These are phyloP conservation scores for Eulemur mongoz DNA, from an alignment of 2,797 vertebrate genomes.

Conservation along the genomic window DNA sequence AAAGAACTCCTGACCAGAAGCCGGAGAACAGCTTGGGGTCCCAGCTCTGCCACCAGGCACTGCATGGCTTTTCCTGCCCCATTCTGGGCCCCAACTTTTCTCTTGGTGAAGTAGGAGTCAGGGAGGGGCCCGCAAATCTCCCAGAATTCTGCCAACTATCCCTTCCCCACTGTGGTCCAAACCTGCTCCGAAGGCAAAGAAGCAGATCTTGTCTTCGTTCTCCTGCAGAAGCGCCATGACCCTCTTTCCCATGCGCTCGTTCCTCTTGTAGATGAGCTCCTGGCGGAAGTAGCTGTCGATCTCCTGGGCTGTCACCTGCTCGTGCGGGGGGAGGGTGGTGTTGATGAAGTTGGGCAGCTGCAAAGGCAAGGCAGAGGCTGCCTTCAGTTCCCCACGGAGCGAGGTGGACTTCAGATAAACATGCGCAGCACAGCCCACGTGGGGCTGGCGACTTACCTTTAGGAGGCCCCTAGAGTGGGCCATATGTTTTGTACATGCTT, in stretches of 20 bases:
- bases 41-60: not conserved
- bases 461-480: not conserved
- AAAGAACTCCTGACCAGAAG: not conserved
- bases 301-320: constrained; percentile 94
- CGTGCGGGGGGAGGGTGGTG: constrained; percentile 94
- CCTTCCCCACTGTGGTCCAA: not conserved
- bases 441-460: not conserved
- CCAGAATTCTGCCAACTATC: not conserved
- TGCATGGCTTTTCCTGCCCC: not conserved
- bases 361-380: constrained; percentile 72
- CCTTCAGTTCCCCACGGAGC: constrained; percentile 26
- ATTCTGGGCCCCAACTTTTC: not conserved
- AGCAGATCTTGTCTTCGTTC: constrained; percentile 94
- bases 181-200: constrained; percentile 99
- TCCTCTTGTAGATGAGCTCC: constrained; percentile 99
- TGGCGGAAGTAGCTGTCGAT: constrained; percentile 99
- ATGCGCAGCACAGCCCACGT: not conserved
- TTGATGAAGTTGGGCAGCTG: constrained; percentile 98
- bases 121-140: not conserved
- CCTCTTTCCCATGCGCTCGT: constrained; percentile 96
- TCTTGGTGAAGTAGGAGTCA: not conserved
- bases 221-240: constrained; percentile 93
- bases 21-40: not conserved
- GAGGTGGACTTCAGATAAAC: not conserved
- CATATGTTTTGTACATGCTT: not conserved